Conservation (phyloP, 2,888 invertebrate genomes). For the Diadegma fenestrale region DNA sequence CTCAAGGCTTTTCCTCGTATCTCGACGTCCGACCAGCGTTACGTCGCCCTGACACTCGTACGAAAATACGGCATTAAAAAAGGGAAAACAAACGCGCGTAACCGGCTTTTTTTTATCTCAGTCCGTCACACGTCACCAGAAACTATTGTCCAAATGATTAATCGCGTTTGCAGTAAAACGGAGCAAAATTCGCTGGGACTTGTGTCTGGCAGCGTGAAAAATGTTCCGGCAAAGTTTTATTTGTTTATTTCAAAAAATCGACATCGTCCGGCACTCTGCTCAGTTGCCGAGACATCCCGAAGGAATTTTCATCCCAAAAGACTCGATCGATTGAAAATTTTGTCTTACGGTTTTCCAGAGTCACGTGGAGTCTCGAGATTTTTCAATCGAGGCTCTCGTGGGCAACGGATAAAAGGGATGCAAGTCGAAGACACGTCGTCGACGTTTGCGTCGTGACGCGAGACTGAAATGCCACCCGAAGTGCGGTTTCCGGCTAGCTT, state of each 20-base stretch:
- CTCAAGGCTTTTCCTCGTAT: constrained; percentile 14
- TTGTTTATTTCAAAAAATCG: neutral
- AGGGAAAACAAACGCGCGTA: constrained; percentile 41
- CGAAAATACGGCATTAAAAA: constrained; percentile 51
- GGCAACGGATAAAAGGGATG: constrained; percentile 48
- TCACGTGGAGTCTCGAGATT: constrained; percentile 67
- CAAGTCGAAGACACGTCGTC: constrained; percentile 68
- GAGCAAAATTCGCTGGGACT: neutral
- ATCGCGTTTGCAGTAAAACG: constrained; percentile 32
- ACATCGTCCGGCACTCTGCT: neutral
- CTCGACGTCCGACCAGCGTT: constrained; percentile 15
- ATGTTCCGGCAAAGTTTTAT: neutral
- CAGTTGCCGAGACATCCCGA: neutral
- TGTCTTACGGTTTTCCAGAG: constrained; percentile 18
- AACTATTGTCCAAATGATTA: constrained; percentile 36
- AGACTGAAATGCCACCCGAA: constrained; percentile 73
- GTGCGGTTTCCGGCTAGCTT: constrained; percentile 73
- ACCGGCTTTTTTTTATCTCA: constrained; percentile 33
- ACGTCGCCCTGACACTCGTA: constrained; percentile 41
- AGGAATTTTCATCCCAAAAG: constrained; percentile 16
- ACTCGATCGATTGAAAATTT: neutral
- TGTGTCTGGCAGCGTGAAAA: neutral
- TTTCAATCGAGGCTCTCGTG: constrained; percentile 26
- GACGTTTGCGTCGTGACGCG: constrained; percentile 77
- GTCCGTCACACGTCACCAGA: constrained; percentile 9